Percentiles rank a stretch among this genome's conserved stretches.
Evolutionary conservation across 2,797 vertebrate species (phyloP).

Genomic region (Poecilia gillii): DNA sequence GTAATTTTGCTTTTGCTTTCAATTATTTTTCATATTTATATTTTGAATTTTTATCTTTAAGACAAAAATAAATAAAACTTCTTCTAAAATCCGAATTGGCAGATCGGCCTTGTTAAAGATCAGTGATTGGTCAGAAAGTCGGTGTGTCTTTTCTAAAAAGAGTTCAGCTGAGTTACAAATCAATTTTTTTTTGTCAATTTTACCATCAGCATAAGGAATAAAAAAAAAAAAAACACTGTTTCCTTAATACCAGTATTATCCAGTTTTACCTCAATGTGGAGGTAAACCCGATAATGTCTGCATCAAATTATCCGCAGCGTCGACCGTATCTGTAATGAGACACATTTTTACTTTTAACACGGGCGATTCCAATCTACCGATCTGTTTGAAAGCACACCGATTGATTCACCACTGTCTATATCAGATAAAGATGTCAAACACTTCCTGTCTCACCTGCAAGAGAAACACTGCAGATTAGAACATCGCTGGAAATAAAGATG

Average conservation of each 20-base stretch:
- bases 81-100: not conserved
- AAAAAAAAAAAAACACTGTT: not conserved
- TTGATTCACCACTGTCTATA: conserved; percentile 35
- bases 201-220: not conserved
- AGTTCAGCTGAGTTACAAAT: not conserved
- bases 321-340: conserved; percentile 12
- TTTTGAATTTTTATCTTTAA: too few relatives aligned
- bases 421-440: conserved; percentile 42
- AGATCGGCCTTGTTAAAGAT: not conserved
- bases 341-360: not conserved
- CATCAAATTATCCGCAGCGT: not conserved
- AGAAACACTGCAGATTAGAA: conserved; percentile 2
- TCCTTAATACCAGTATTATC: not conserved
- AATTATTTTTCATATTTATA: too few relatives aligned
- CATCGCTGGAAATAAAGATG: not conserved
- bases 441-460: conserved; percentile 18
- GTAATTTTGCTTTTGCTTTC: too few relatives aligned
- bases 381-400: conserved; percentile 31
- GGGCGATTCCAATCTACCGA: conserved; percentile 3
- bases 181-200: not conserved
- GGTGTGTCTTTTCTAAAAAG: not conserved
- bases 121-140: not conserved
- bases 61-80: too few relatives aligned
- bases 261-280: not conserved
- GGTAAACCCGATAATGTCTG: not conserved